A percentile compares a stretch with the other conserved stretches of the same genome.
Conservation (phyloP, 2,113 vertebrate species). For the Otis tarda region DNA sequence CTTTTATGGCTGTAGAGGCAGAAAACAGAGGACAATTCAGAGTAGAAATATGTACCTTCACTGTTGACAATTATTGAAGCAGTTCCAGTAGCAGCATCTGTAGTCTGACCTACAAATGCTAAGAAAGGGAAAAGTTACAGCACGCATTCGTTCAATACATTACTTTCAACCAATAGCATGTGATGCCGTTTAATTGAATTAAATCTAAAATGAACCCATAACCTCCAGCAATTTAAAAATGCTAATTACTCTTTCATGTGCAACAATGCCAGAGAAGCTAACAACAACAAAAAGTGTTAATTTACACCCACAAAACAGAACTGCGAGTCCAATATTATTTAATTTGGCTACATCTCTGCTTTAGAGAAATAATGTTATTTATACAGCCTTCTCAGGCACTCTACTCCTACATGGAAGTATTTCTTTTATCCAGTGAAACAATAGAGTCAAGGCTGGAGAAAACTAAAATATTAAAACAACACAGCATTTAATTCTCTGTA, state of each 20-base stretch:
- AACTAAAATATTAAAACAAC: constrained; percentile 32
- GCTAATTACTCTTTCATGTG: constrained; percentile 76
- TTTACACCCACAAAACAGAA: constrained; percentile 74
- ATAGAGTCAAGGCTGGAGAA: constrained; percentile 51
- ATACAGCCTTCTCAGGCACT: constrained; percentile 28
- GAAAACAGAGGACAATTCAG: not conserved
- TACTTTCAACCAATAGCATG: constrained; percentile 62
- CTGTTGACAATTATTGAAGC: constrained; percentile 92
- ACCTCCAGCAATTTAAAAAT: constrained; percentile 66
- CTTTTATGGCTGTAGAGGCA: constrained; percentile 18
- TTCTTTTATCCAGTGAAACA: constrained; percentile 57
- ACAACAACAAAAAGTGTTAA: constrained; percentile 72
- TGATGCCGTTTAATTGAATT: constrained; percentile 47
- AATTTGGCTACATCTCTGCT: constrained; percentile 56
- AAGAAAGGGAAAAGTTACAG: constrained; percentile 67
- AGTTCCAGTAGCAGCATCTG: constrained; percentile 88
- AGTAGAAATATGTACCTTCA: constrained; percentile 82
- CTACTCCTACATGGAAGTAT: constrained; percentile 22
- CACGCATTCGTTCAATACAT: constrained; percentile 28
- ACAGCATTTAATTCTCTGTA: not conserved
- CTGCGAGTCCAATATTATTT: constrained; percentile 55
- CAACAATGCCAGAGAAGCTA: constrained; percentile 70
- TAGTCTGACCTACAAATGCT: constrained; percentile 90
- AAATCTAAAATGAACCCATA: constrained; percentile 62
- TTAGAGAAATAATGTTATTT: constrained; percentile 44